phyloP scores from a whole-genome alignment of 1,140 invertebrate species.

The Bombus breviceps region DNA sequence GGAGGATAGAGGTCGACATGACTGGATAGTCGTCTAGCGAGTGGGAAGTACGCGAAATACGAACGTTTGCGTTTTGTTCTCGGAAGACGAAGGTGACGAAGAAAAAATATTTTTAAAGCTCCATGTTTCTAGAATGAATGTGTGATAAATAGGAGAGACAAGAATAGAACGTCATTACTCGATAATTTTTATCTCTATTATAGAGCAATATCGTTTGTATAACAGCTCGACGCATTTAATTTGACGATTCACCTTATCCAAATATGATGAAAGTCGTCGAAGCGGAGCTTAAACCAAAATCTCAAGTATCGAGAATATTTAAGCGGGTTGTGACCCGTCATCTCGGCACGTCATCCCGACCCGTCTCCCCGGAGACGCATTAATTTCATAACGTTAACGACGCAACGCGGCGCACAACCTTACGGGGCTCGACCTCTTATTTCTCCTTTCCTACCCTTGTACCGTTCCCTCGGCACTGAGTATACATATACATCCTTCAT shows the following conservation, averaged over 20 bases:
- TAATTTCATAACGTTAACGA: constrained; percentile 24
- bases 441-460: not conserved
- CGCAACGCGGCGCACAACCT: not conserved
- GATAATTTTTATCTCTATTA: too few relatives aligned
- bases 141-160: too few relatives aligned
- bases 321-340: not conserved
- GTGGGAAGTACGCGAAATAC: not conserved
- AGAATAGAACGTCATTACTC: too few relatives aligned
- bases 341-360: not conserved
- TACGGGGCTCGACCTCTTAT: not conserved
- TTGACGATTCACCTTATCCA: not conserved
- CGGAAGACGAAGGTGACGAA: too few relatives aligned
- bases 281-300: not conserved
- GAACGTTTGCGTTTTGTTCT: too few relatives aligned
- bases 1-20: constrained; percentile 19
- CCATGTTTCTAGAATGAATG: too few relatives aligned
- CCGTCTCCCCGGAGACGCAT: not conserved
- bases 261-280: not conserved
- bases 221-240: not conserved
- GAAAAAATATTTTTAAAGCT: too few relatives aligned
- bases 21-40: not conserved
- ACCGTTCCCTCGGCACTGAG: not conserved
- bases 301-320: not conserved
- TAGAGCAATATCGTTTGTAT: too few relatives aligned
- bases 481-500: constrained; percentile 25